Evolutionary conservation across 2,797 vertebrate species (phyloP).

Genomic region (Jordanella pulchra): DNA sequence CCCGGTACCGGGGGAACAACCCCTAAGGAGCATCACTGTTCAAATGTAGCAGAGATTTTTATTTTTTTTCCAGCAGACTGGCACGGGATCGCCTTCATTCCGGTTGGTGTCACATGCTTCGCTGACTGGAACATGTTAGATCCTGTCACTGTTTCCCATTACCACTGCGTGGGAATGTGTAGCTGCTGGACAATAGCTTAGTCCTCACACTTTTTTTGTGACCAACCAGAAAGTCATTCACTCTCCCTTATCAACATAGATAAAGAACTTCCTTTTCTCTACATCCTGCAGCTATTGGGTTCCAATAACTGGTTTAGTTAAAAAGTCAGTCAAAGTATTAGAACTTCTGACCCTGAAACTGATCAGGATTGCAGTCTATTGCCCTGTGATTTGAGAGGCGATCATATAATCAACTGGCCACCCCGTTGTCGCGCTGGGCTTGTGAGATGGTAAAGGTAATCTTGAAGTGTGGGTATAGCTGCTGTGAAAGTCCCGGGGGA

Average conservation of each 20-base stretch:
- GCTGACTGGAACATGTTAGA: not conserved
- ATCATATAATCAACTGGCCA: conserved; percentile 61
- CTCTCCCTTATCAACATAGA: too few species aligned
- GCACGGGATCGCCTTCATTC: not conserved
- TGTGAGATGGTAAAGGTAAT: conserved; percentile 67
- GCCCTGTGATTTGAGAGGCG: conserved; percentile 52
- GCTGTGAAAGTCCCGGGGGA: conserved; percentile 64
- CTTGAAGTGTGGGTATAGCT: conserved; percentile 66
- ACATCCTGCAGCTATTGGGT: not conserved
- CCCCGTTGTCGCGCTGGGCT: conserved; percentile 50
- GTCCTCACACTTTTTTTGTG: not conserved
- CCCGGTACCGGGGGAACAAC: not conserved
- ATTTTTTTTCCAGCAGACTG: not conserved
- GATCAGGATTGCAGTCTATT: conserved; percentile 43
- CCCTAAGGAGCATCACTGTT: not conserved
- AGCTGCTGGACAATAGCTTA: not conserved
- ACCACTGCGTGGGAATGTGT: not conserved
- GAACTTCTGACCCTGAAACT: conserved; percentile 56
- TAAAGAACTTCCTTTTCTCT: not conserved
- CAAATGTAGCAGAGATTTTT: not conserved
- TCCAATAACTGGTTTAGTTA: not conserved
- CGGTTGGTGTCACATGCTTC: not conserved
- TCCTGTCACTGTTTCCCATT: conserved; percentile 3
- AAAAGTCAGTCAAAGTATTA: conserved; percentile 22
- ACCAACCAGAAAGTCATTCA: not conserved